Base-by-base conservation (phyloP, 2,888 invertebrate species). In the Sinopyrophorus schimmeli region DNA sequence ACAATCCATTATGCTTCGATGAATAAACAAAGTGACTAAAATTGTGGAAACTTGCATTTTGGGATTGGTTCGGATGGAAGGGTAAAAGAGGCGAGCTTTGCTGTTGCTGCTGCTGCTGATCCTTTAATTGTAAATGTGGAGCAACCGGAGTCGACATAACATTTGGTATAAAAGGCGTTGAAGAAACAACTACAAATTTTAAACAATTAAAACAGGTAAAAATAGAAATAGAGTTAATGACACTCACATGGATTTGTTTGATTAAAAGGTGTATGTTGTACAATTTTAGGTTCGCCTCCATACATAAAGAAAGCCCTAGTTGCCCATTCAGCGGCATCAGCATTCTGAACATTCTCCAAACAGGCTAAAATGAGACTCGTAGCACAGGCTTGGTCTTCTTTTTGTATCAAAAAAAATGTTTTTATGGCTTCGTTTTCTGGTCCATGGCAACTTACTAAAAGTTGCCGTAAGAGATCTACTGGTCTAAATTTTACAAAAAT, bases 1-100 rank as follows among this genome's bases (percentile, higher is more conserved):
- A 98, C 5, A 98, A 79, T 0, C 94, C 95, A 67, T 95, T 92
- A 69, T 97, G 97, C 69, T 93, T 93, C 0, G 91, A 84, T 1
- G 92, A 91, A 70, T 78, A 79, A 26, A 75, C 52, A n/a, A 74
- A 64, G 21, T 44, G 47, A 12, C 32, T 27, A 17, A 47, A 39
- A 10, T 15, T 14, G 9, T 18, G 6, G 11, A 28, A 42, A 9
- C n/a, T 9, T 4, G 18, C 31, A 34, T 11, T 24, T 18, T 34
- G 32, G 4, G 40, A 38, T 11, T 43, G 43, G 3, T 34, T n/a
- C n/a, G n/a, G n/a, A n/a, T n/a, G n/a, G n/a, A n/a, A n/a, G 16
- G 9, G 15, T 9, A 30, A 11, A 31, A 30, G 9, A 41, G 17
- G 3, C 20, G 42, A 37, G 20, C 42, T 40, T 17, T 48, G 47